Conservation (phyloP, 1,140 invertebrate species). For the Brachionus rotundiformis region DNA sequence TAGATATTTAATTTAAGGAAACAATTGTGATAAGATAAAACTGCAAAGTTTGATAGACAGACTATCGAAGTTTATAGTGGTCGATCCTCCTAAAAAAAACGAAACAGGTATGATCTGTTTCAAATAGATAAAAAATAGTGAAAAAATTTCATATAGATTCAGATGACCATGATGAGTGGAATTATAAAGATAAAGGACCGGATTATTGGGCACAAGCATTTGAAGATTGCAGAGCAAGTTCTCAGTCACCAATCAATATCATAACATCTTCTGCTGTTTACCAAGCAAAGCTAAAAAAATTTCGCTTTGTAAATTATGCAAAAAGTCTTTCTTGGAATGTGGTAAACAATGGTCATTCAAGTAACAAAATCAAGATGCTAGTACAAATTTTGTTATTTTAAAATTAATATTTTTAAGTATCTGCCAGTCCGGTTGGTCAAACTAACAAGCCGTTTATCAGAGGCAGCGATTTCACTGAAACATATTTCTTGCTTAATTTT, state of each 20-base stretch:
- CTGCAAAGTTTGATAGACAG: background rate
- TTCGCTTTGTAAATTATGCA: constrained; percentile 54
- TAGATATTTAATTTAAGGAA: background rate
- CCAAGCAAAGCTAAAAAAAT: constrained; percentile 53
- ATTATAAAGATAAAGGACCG: constrained; percentile 54
- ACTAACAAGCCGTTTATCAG: background rate
- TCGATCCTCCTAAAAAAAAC: background rate
- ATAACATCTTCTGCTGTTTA: constrained; percentile 53
- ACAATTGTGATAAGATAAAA: background rate
- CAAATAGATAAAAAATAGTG: too few relatives aligned
- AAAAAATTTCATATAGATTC: background rate
- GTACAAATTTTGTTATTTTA: too few relatives aligned
- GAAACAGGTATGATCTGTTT: background rate
- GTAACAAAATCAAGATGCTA: too few relatives aligned
- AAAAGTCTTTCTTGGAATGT: constrained; percentile 52
- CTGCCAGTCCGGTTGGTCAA: background rate
- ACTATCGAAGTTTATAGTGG: background rate
- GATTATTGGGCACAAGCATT: constrained; percentile 54
- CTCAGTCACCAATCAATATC: constrained; percentile 46
- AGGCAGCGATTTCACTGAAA: background rate
- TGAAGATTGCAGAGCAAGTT: constrained; percentile 45
- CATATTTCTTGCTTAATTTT: background rate
- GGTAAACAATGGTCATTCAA: constrained; percentile 54
- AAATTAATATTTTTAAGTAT: background rate
- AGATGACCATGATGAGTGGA: constrained; percentile 2